phyloP scores from a whole-genome alignment of 2,113 vertebrate genomes.

The Microcebus lehilahytsara region DNA sequence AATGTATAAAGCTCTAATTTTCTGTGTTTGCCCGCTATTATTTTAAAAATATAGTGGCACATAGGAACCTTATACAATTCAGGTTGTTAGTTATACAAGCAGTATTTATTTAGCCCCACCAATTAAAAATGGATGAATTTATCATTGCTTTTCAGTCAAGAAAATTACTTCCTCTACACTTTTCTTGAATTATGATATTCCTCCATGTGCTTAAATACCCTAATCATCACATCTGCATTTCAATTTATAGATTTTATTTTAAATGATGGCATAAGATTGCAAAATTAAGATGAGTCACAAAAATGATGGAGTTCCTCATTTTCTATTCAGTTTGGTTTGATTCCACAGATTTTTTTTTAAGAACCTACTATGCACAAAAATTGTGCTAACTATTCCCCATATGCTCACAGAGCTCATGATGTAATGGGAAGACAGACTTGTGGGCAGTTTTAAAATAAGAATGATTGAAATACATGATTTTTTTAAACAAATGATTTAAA shows the following conservation, averaged over 20 bases:
- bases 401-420: neutral
- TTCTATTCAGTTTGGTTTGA: neutral
- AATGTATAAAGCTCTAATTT: neutral
- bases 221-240: conserved; percentile 42
- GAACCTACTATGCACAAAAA: neutral
- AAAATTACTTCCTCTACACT: conserved; percentile 58
- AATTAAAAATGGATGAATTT: conserved; percentile 48
- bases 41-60: neutral
- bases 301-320: neutral
- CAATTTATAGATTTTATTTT: conserved; percentile 33
- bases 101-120: neutral
- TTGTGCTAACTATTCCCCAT: neutral
- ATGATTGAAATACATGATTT: neutral
- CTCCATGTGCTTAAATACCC: conserved; percentile 31
- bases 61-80: neutral
- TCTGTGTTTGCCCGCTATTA: neutral
- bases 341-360: neutral
- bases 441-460: neutral
- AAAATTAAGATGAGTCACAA: conserved; percentile 49
- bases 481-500: neutral
- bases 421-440: neutral
- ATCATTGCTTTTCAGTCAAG: conserved; percentile 37
- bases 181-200: conserved; percentile 49
- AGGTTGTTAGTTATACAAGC: neutral
- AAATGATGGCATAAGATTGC: conserved; percentile 26